Conservation (phyloP, 1,140 invertebrate species). For the Zophobas atratus region DNA sequence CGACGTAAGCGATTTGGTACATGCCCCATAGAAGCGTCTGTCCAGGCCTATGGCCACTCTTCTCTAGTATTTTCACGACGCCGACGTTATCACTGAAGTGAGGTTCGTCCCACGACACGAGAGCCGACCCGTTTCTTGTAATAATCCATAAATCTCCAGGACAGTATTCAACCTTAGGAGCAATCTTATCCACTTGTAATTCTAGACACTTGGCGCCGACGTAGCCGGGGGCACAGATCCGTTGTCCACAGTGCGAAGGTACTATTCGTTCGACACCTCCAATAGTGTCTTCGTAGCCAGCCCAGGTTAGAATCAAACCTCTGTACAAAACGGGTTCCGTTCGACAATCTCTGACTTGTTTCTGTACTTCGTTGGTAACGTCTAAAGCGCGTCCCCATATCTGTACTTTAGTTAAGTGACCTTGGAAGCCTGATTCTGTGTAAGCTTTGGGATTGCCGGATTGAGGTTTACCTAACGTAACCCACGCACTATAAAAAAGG, state of each 20-base stretch:
- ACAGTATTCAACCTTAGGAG: slow-evolving; percentile 90
- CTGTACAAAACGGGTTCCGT: slow-evolving; percentile 92
- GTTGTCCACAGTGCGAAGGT: slow-evolving; percentile 92
- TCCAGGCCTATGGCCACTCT: slow-evolving; percentile 89
- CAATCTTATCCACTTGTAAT: slow-evolving; percentile 78
- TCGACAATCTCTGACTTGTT: slow-evolving; percentile 92
- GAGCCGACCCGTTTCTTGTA: slow-evolving; percentile 90
- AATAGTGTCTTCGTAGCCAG: slow-evolving; percentile 89
- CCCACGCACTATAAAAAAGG: slow-evolving; percentile 83
- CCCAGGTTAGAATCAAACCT: slow-evolving; percentile 91
- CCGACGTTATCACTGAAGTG: slow-evolving; percentile 91
- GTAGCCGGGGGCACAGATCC: slow-evolving; percentile 89
- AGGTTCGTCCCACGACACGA: slow-evolving; percentile 96
- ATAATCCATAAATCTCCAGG: slow-evolving; percentile 96
- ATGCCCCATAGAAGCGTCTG: slow-evolving; percentile 94
- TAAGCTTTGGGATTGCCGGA: slow-evolving; percentile 81
- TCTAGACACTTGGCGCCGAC: slow-evolving; percentile 88
- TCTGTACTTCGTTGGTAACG: slow-evolving; percentile 93
- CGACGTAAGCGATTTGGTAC: slow-evolving; percentile 95
- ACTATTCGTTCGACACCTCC: slow-evolving; percentile 94
- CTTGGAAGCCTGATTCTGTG: slow-evolving; percentile 93
- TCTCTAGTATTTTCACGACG: slow-evolving; percentile 85
- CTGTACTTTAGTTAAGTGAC: slow-evolving; percentile 94
- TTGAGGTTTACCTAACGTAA: slow-evolving; percentile 91
- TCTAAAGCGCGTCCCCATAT: slow-evolving; percentile 94